Evolutionary conservation across 1,140 invertebrate genomes (phyloP).

Genomic region (Brachionus calyciflorus): DNA sequence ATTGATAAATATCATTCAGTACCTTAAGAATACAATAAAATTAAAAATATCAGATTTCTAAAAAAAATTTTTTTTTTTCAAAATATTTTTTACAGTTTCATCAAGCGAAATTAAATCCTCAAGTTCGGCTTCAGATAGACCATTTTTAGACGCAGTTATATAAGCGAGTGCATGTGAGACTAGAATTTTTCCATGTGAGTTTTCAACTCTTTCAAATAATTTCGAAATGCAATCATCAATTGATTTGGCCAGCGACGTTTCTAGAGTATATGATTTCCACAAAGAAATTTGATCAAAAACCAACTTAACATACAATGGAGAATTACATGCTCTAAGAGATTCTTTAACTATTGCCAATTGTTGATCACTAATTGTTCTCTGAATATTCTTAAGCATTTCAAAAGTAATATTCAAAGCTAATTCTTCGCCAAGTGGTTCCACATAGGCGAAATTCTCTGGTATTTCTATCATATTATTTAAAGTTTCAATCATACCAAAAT

Average conservation of each 20-base stretch:
- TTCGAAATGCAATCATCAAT: conserved; percentile 98
- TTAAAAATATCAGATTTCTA: neutral
- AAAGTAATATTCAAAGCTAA: conserved; percentile 68
- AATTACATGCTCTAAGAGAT: conserved; percentile 80
- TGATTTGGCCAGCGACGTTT: conserved; percentile 83
- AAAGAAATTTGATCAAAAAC: conserved; percentile 81
- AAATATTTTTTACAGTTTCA: conserved; percentile 68
- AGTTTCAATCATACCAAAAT: conserved; percentile 56
- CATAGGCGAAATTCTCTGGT: conserved; percentile 86
- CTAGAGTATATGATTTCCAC: conserved; percentile 92
- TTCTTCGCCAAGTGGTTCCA: conserved; percentile 66
- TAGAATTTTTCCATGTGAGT: conserved; percentile 79
- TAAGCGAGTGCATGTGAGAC: conserved; percentile 90
- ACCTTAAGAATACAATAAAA: conserved; percentile 56
- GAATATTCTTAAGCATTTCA: conserved; percentile 60
- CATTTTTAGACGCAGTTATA: conserved; percentile 86
- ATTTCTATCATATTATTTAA: conserved; percentile 82
- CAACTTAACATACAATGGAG: conserved; percentile 94
- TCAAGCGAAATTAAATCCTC: conserved; percentile 91
- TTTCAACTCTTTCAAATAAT: conserved; percentile 88
- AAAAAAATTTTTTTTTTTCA: neutral
- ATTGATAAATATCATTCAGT: conserved; percentile 95
- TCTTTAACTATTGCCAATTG: conserved; percentile 92
- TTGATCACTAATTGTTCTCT: conserved; percentile 71
- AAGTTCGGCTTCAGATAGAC: conserved; percentile 84